Evolutionary conservation across 2,113 vertebrate species (phyloP), one percentile per base, ranked within the genome.

Genomic region (Dolichallabes microphthalmus): DNA sequence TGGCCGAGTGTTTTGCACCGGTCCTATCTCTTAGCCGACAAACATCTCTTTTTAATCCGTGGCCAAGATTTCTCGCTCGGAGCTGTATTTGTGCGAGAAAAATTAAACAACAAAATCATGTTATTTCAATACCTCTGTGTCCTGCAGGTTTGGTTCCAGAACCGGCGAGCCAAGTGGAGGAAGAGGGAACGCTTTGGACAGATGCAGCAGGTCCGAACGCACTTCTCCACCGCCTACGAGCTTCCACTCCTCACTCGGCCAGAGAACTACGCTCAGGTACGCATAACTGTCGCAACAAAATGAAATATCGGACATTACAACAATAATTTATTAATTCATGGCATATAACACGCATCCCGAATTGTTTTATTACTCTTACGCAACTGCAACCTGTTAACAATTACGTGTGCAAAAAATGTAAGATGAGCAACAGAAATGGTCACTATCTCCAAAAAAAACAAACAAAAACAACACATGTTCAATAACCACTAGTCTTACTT

Each of bases 171-270:
- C 0, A 99, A 99, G 83, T 99, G 98, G 98, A 96, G 98, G 88
- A 99, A 99, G 93, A 91, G 98, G 88, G 98, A 99, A 85, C 94
- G 98, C 22, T 99, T 99, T 0, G 98, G 98, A 13, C 98, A 99
- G 93, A 99, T 99, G 97, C 98, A 99, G 92, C 98, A 99, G 93
- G 98, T 99, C 88, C 96, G 98, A 35, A 99, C 97, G 5, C 98
- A 99, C 91, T 99, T 99, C 94, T 97, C 98, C 83, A 96, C 97
- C 0, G 96, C 98, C 80, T 99, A 99, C 0, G 98, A 99, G 93
- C 92, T 99, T 89, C 98, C 98, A 10, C 95, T 99, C 55, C 95
- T 99, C 87, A 97, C 98, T 20, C 94, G 97, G 20, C 96, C 96
- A 0, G 98, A 99, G 93, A 99, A 97, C 92, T 99, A 99, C 0